Evolutionary conservation across 2,888 invertebrate genomes (phyloP), one percentile per base, ranked within the genome.

Genomic region (Anodontia alba): DNA sequence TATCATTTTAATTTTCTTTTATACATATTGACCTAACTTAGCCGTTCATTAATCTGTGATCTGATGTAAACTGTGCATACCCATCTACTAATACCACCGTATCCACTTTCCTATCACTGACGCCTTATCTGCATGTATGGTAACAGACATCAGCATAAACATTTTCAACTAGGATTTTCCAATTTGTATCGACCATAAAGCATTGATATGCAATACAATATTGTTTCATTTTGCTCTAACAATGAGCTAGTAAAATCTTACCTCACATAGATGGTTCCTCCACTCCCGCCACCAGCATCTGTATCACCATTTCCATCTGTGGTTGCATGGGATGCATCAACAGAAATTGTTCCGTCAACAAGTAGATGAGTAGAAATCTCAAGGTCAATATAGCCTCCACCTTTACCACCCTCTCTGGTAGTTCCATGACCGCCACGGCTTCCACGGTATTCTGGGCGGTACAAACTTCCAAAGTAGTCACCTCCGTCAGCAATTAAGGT

Each of bases 241-340:
- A n/a, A n/a, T n/a, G n/a, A n/a, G n/a, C n/a, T n/a, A 38, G 5
- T 38, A 38, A 38, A 8, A 20, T 12, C 81, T 23, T 84, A 85
- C 68, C 82, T 57, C 2, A 89, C 86, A 67, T 74, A 79, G 26
- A 91, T 76, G 26, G 89, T 88, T 29, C 91, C 91, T 26, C 90
- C 91, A 80, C 89, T 90, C 17, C 91, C 91, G 33, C 90, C 91
- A 20, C 90, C 91, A 29, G 86, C 78, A 43, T 74, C 74, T 26
- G 62, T 51, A 7, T 77, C 83, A 31, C 86, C 78, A n/a, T 73
- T 73, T 15, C 76, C 80, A 31, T 76, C 83, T 46, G 77, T 83
- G 20, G 86, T 69, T n/a, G 73, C 78, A 36, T 87, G 54, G 10
- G 84, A 79, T 17, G 88, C 90, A 82, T 90, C 90, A 12, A 84